phyloP scores from a whole-genome alignment of 2,888 invertebrate genomes.

The Trissolcus brochymenae region DNA sequence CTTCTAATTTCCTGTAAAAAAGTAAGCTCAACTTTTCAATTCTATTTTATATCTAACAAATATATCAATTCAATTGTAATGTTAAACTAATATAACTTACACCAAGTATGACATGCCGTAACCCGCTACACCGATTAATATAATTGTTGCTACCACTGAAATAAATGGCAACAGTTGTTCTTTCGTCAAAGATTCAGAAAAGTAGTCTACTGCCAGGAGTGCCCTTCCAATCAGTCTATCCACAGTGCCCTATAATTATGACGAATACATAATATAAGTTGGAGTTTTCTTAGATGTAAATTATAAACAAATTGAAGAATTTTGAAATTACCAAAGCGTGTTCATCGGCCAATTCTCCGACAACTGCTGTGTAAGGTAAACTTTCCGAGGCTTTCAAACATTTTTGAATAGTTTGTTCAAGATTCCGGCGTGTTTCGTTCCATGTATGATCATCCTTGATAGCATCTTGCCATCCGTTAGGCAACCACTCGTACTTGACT shows the following conservation, averaged over 20 bases:
- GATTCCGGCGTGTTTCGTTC: slow-evolving; percentile 84
- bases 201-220: slow-evolving; percentile 83
- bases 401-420: slow-evolving; percentile 85
- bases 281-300: not conserved
- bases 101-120: slow-evolving; percentile 92
- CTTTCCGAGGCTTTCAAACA: slow-evolving; percentile 85
- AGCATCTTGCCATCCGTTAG: slow-evolving; percentile 80
- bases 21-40: not conserved
- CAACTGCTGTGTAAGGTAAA: slow-evolving; percentile 86
- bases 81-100: slow-evolving; percentile 73
- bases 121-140: slow-evolving; percentile 87
- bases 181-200: slow-evolving; percentile 84
- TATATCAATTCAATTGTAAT: not conserved
- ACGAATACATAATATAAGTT: not conserved
- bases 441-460: slow-evolving; percentile 78
- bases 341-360: slow-evolving; percentile 77
- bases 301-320: not conserved
- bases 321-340: slow-evolving; percentile 78
- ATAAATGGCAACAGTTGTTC: slow-evolving; percentile 88
- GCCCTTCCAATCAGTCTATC: slow-evolving; percentile 83
- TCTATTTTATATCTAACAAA: not conserved
- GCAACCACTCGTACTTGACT: slow-evolving; percentile 93
- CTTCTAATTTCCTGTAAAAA: slow-evolving; percentile 78
- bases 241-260: slow-evolving; percentile 78
- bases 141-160: slow-evolving; percentile 86